Base-by-base conservation (phyloP, 2,888 invertebrate species). In the Caenorhabditis sp. region DNA sequence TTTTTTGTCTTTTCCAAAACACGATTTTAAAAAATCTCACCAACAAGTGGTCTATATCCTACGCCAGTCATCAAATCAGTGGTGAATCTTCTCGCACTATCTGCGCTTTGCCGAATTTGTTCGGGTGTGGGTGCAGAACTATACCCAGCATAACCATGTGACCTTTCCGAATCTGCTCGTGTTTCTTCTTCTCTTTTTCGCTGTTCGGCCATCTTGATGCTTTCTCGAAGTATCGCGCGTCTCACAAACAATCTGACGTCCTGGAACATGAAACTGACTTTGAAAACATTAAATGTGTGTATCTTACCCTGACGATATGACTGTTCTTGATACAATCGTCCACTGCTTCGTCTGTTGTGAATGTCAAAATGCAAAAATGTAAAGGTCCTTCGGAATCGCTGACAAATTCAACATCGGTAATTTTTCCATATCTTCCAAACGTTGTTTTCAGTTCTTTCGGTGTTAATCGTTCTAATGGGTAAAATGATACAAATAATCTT, bases 181-280 rank as follows among this genome's bases (percentile, higher is more conserved):
- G 26, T 56, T 14, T 38, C 59, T 25, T 57, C 56, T 52, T 77
- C 77, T 56, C 65, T 63, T 36, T 54, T 20, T 17, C 68, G 61
- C 10, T 75, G 77, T 17, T 79, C 77, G 1, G 79, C 76, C 5
- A 72, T 60, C 63, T 77, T 77, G 4, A 79, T 67, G 7, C 67
- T 59, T 54, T 79, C 79, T 59, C 67, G 61, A 8, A 67, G 49
- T 5, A 77, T 61, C 3, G 77, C 79, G 20, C 75, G 59, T 63
- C 72, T 27, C 0, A 57, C 59, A 31, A 77, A 75, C 14, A 79
- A 26, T 5, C 54, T 49, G 12, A 70, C 67, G 26, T 63, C 56
- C 73, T 69, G 31, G 10, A 31, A 31, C 31, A 31, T 31, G 4
- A 4, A 31, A 31, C 10, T 31, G 10, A 7, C 31, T 31, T 10